A percentile compares a stretch with the other conserved stretches of the same genome.
Conservation (phyloP, 1,140 invertebrate species). For the Drosophila takahashii region DNA sequence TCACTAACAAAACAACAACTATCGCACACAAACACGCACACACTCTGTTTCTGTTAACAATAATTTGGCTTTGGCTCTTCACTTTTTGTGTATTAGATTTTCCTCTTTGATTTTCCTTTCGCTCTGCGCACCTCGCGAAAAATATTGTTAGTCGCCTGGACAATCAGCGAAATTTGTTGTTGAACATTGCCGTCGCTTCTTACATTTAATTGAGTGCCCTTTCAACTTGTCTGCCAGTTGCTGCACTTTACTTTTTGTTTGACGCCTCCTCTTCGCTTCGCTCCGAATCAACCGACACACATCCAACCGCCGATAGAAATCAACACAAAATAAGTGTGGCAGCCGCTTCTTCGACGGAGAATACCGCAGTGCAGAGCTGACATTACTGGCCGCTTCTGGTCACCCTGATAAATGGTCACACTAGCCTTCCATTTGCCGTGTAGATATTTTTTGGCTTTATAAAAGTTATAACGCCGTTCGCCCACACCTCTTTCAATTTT, state of each 20-base stretch:
- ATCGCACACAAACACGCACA: slow-evolving; percentile 11
- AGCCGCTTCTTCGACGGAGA: not conserved
- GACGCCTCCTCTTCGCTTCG: not conserved
- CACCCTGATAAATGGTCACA: not conserved
- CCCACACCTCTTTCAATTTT: too few relatives aligned
- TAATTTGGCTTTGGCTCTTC: slow-evolving; percentile 55
- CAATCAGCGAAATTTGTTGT: slow-evolving; percentile 14
- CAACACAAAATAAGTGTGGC: slow-evolving; percentile 28
- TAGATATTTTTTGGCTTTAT: too few relatives aligned
- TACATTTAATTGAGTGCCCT: slow-evolving; percentile 18
- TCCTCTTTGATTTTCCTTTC: slow-evolving; percentile 42
- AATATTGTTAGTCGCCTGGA: not conserved
- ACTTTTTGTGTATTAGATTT: slow-evolving; percentile 60
- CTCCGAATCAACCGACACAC: slow-evolving; percentile 6
- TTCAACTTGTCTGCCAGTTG: slow-evolving; percentile 6
- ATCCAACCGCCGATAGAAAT: slow-evolving; percentile 44
- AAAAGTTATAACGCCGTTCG: too few relatives aligned
- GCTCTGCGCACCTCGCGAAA: slow-evolving; percentile 30
- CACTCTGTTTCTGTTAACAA: slow-evolving; percentile 49
- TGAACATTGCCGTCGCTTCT: slow-evolving; percentile 20
- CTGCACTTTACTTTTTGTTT: slow-evolving; percentile 28
- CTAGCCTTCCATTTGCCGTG: not conserved
- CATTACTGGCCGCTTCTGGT: not conserved
- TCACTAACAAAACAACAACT: slow-evolving; percentile 48
- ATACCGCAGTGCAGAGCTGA: not conserved